phyloP scores from a whole-genome alignment of 2,113 vertebrate genomes.

The Myodes glareolus region DNA sequence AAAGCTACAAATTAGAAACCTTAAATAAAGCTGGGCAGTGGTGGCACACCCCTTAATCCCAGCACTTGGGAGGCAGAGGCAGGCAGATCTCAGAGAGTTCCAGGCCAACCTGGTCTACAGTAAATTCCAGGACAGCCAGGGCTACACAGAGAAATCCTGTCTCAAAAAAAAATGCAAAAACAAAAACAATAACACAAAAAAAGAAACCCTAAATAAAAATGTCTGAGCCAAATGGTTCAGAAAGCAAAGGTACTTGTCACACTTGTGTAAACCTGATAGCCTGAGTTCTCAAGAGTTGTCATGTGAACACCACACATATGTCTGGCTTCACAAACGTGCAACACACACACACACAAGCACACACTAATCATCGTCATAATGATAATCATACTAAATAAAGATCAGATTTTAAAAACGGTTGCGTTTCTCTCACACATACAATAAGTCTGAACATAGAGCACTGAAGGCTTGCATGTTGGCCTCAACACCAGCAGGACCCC shows the following conservation, averaged over 20 bases:
- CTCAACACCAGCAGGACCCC: not conserved
- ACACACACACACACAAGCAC: not conserved
- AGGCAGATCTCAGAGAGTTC: no score
- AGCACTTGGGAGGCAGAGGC: no score
- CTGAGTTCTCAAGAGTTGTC: not conserved
- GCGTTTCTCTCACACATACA: not conserved
- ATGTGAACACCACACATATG: no score
- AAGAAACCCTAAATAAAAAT: not conserved
- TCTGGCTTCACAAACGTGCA: not conserved
- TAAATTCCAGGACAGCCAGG: no score
- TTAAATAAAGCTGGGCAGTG: no score
- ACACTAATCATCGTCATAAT: no score
- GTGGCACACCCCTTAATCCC: no score
- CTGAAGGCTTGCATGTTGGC: not conserved
- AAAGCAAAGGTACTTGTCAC: no score
- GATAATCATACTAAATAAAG: not conserved
- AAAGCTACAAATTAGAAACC: not conserved
- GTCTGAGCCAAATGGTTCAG: not conserved
- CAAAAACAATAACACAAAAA: no score
- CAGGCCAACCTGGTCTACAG: no score
- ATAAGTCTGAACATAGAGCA: not conserved
- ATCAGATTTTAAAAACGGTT: not conserved
- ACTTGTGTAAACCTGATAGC: not conserved
- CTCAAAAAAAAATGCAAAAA: no score
- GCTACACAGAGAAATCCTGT: no score